Evolutionary conservation across 2,888 invertebrate genomes (phyloP), one percentile per base, ranked within the genome.

Genomic region (Frankliniella fusca): DNA sequence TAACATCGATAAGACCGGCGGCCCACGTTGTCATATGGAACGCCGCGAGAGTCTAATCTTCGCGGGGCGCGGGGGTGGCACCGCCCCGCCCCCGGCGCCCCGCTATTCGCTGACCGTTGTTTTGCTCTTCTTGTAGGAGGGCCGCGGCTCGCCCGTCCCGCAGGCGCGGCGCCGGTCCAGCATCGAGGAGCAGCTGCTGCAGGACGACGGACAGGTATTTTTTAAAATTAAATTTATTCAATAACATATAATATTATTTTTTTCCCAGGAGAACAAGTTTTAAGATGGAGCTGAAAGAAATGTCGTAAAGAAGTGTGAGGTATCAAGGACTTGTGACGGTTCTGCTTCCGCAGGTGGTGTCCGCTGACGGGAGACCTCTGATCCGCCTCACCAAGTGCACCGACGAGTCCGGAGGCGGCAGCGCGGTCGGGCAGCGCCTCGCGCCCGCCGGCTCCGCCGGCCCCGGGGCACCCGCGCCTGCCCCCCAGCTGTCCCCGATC

Each of bases 141-240:
- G 70, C 23, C 70, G 70, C 23, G 70, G 70, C 23, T 70, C 70
- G 11, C 70, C 70, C n/a, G 23, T 70, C 23, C 70, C 70, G 0
- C 70, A 70, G 70, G 70, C 70, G 7, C 70, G 70, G 23, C 70
- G 70, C 23, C 70, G 70, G 3, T 70, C 70, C 8, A 70, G 70
- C 70, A 70, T 70, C 70, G 70, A 70, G 23, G 70, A 70, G 70
- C 70, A 70, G 70, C 70, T 70, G 70, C 70, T 70, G 70, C n/a
- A 70, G 70, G n/a, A 70, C 9, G 70, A 70, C 70, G 70, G 70
- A 20, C 70, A 70, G 70, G 70, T 70, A 18, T n/a, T n/a, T n/a
- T n/a, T n/a, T n/a, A n/a, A n/a, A n/a, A n/a, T n/a, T n/a, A n/a
- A n/a, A n/a, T n/a, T n/a, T n/a, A n/a, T n/a, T n/a, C n/a, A n/a